phyloP scores from a whole-genome alignment of 2,888 invertebrate species.

The Congeria kusceri region DNA sequence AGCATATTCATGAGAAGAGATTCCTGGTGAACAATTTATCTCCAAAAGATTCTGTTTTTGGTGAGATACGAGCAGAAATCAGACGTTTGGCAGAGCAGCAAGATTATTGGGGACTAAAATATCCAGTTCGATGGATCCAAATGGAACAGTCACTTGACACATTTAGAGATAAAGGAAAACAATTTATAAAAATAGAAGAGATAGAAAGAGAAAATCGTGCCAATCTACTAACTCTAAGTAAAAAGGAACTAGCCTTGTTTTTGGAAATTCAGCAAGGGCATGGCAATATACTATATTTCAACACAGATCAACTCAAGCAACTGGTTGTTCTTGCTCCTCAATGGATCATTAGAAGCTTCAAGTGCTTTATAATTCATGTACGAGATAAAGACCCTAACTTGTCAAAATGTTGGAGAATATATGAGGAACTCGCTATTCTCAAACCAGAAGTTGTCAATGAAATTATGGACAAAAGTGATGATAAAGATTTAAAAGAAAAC shows the following conservation, averaged over 20 bases:
- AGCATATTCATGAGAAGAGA: constrained; percentile 26
- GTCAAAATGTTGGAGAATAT: constrained; percentile 23
- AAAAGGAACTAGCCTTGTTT: constrained; percentile 17
- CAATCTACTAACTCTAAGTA: constrained; percentile 19
- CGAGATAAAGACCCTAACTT: constrained; percentile 29
- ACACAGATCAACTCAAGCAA: no score
- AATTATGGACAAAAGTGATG: constrained; percentile 26
- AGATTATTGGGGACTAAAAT: constrained; percentile 31
- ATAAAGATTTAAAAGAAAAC: constrained; percentile 24
- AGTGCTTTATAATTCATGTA: constrained; percentile 43
- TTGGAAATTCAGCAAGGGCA: constrained; percentile 51
- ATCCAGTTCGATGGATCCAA: constrained; percentile 50
- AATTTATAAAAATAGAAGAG: constrained; percentile 26
- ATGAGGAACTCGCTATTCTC: constrained; percentile 33
- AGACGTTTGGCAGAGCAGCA: constrained; percentile 29
- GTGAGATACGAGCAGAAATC: constrained; percentile 28
- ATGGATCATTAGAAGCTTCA: constrained; percentile 57
- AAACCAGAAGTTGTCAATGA: constrained; percentile 25
- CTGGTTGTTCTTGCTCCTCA: no score
- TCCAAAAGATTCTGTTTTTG: constrained; percentile 27
- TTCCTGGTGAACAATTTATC: no score
- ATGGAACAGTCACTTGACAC: constrained; percentile 35
- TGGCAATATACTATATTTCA: no score
- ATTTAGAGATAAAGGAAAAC: constrained; percentile 39
- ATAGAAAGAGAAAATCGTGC: constrained; percentile 2